These are phyloP conservation scores for Hypomesus transpacificus DNA, from an alignment of 2,113 vertebrate genomes.

Conservation along the genomic window DNA sequence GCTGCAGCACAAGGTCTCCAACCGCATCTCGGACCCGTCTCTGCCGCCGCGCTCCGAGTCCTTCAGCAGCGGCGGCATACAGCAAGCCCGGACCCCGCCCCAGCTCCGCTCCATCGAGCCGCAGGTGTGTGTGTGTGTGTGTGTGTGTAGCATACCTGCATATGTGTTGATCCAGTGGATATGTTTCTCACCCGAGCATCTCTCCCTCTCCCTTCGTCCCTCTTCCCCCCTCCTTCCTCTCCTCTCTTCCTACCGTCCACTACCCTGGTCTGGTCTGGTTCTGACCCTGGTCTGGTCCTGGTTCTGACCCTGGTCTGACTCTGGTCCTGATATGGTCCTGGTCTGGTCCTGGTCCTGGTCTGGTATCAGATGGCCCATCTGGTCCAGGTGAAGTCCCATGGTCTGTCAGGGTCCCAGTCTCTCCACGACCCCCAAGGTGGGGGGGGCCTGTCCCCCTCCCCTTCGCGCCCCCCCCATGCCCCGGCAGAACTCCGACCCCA, in stretches of 20 bases:
- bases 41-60: slow-evolving; percentile 95
- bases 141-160: not conserved
- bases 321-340: slow-evolving; percentile 3
- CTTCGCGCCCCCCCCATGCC: slow-evolving; percentile 93
- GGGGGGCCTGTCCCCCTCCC: slow-evolving; percentile 82
- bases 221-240: not conserved
- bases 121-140: slow-evolving; percentile 75
- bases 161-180: not conserved
- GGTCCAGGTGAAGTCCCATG: slow-evolving; percentile 94
- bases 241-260: not conserved
- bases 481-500: slow-evolving; percentile 98
- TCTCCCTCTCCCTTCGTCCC: not conserved
- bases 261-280: not conserved
- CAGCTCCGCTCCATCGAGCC: slow-evolving; percentile 91
- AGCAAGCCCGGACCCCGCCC: slow-evolving; percentile 90
- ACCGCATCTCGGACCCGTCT: slow-evolving; percentile 95
- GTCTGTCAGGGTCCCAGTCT: slow-evolving; percentile 95
- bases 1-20: slow-evolving; percentile 95
- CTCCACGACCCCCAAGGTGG: slow-evolving; percentile 90
- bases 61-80: slow-evolving; percentile 93
- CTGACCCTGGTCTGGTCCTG: slow-evolving; percentile 25
- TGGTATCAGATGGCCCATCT: slow-evolving; percentile 83
- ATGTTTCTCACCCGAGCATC: not conserved
- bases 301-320: slow-evolving; percentile 26
- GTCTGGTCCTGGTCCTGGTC: slow-evolving; percentile 26